Conservation (phyloP, 2,888 invertebrate genomes). For the Diloba caeruleocephala region DNA sequence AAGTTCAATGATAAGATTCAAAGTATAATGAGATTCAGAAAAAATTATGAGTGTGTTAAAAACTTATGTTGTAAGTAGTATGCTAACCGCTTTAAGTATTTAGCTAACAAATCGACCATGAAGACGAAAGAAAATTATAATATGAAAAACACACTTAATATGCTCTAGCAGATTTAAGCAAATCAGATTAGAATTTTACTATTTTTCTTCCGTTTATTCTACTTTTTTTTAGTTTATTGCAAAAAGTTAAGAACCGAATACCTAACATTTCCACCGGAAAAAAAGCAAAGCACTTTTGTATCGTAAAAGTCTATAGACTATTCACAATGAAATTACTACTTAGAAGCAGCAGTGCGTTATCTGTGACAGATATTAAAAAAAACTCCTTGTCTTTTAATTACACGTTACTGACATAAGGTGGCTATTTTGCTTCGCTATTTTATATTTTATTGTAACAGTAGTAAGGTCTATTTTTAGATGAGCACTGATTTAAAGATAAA, state of each 20-base stretch:
- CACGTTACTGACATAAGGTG: constrained; percentile 58
- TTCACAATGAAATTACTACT: constrained; percentile 63
- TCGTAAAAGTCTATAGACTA: constrained; percentile 52
- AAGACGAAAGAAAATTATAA: neutral
- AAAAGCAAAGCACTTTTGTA: constrained; percentile 31
- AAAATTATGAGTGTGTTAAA: neutral
- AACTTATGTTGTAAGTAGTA: neutral
- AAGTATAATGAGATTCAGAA: too few species aligned
- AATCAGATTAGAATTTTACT: too few species aligned
- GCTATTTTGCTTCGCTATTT: constrained; percentile 40
- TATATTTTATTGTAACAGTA: constrained; percentile 47
- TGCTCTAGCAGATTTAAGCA: neutral
- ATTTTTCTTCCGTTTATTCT: too few species aligned
- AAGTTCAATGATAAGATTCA: too few species aligned
- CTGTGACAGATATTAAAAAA: constrained; percentile 69
- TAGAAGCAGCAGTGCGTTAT: constrained; percentile 65
- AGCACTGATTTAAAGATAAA: constrained; percentile 65
- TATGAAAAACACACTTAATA: neutral
- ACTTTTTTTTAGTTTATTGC: too few species aligned
- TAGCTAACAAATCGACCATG: neutral
- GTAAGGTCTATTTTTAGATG: constrained; percentile 61
- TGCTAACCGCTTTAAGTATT: neutral
- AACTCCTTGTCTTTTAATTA: constrained; percentile 71
- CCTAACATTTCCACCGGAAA: constrained; percentile 16
- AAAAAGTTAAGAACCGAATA: neutral